Conservation (phyloP, 2,797 vertebrate species). For the Psittacula derbiana region DNA sequence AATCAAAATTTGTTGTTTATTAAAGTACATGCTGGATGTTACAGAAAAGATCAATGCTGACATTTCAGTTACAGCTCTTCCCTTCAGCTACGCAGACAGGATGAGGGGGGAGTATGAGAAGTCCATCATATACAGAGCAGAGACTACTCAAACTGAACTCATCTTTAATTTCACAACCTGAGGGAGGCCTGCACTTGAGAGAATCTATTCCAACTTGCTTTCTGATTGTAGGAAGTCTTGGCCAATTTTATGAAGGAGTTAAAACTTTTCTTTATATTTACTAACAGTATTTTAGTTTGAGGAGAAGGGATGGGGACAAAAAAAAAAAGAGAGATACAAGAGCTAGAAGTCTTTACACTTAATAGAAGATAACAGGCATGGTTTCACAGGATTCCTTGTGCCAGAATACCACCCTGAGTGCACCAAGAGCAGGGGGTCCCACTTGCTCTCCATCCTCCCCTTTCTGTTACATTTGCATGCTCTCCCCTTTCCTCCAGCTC, state of each 20-base stretch:
- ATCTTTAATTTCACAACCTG: background rate
- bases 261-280: background rate
- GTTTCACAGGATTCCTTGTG: background rate
- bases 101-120: background rate
- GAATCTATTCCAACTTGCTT: background rate
- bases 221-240: background rate
- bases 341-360: background rate
- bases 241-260: background rate
- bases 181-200: background rate
- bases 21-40: background rate
- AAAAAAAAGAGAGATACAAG: background rate
- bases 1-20: background rate
- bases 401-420: background rate
- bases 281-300: background rate
- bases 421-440: background rate
- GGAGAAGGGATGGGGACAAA: background rate
- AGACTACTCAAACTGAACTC: background rate
- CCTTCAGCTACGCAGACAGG: background rate
- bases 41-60: background rate
- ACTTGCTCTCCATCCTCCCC: background rate
- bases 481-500: background rate
- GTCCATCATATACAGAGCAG: background rate
- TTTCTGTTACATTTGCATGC: background rate
- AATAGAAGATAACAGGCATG: background rate
- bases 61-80: background rate